Conservation (phyloP, 2,888 invertebrate species). For the Chesias legatella region DNA sequence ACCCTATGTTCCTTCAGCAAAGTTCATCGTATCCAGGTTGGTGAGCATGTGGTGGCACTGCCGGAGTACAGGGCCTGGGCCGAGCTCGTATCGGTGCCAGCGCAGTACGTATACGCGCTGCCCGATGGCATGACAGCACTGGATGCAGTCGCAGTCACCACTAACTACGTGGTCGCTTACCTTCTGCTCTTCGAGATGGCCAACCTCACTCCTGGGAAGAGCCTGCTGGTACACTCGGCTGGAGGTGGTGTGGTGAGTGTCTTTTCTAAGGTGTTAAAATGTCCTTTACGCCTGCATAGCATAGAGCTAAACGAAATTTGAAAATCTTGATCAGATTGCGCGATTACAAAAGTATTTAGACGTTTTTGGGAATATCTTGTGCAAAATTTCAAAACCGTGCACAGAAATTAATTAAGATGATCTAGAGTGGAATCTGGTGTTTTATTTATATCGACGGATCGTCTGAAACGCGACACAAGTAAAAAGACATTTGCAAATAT, state of each 20-base stretch:
- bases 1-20: too few species aligned
- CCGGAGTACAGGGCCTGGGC: constrained; percentile 94
- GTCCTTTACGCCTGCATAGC: too few species aligned
- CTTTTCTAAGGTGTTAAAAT: background rate
- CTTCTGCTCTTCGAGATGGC: constrained; percentile 92
- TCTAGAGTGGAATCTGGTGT: too few species aligned
- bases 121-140: constrained; percentile 87
- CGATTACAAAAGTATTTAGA: too few species aligned
- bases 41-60: constrained; percentile 90
- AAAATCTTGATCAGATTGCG: too few species aligned
- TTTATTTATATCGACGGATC: too few species aligned
- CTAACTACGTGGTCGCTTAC: constrained; percentile 93
- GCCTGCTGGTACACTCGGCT: constrained; percentile 90
- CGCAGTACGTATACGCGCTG: constrained; percentile 89
- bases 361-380: background rate
- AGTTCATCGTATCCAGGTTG: constrained; percentile 76
- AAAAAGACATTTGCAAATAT: too few species aligned
- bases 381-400: too few species aligned
- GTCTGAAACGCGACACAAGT: too few species aligned
- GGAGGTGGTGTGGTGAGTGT: constrained; percentile 93
- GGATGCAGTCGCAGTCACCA: constrained; percentile 91
- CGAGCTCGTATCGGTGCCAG: constrained; percentile 89
- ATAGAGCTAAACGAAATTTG: too few species aligned
- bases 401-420: too few species aligned
- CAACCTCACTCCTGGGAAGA: constrained; percentile 88